Evolutionary conservation across 2,113 vertebrate species (phyloP).

Genomic region (Percina caprodes): DNA sequence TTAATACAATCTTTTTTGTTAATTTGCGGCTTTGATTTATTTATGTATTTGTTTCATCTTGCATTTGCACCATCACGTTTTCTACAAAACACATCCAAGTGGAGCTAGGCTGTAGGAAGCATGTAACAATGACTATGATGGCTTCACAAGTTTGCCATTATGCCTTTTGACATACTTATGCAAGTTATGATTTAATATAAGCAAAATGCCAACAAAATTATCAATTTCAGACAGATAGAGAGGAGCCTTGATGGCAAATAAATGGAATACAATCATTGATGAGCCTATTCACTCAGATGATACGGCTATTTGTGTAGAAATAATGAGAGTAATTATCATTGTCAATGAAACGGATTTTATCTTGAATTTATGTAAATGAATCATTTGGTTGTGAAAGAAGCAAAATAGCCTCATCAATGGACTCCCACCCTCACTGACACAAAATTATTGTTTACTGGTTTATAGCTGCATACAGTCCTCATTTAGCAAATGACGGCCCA

Average conservation of each 20-base stretch:
- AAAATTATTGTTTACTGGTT: conserved; percentile 54
- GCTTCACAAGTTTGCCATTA: conserved; percentile 5
- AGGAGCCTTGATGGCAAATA: conserved; percentile 38
- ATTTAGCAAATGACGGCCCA: not conserved
- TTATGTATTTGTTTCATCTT: not conserved
- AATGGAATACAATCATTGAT: conserved; percentile 66
- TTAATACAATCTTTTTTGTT: not conserved
- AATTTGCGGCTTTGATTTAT: not conserved
- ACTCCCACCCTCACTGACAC: conserved; percentile 23
- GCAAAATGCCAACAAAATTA: conserved; percentile 41
- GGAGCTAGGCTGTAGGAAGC: conserved; percentile 11
- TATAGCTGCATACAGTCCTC: conserved; percentile 21
- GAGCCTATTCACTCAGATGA: conserved; percentile 56
- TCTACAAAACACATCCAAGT: not conserved
- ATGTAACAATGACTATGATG: not conserved
- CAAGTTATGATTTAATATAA: conserved; percentile 45
- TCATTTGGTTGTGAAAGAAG: conserved; percentile 54
- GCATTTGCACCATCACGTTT: not conserved
- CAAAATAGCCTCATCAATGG: conserved; percentile 57
- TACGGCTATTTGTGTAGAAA: conserved; percentile 55
- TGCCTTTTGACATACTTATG: conserved; percentile 19
- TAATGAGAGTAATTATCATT: conserved; percentile 67
- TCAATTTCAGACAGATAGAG: conserved; percentile 26
- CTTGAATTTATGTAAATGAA: conserved; percentile 66
- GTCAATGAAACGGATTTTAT: conserved; percentile 63